Percentiles rank a stretch among this genome's conserved stretches.
These are phyloP conservation scores for Sceliomorpha sp. DNA, from an alignment of 2,888 invertebrate species.

Conservation along the genomic window DNA sequence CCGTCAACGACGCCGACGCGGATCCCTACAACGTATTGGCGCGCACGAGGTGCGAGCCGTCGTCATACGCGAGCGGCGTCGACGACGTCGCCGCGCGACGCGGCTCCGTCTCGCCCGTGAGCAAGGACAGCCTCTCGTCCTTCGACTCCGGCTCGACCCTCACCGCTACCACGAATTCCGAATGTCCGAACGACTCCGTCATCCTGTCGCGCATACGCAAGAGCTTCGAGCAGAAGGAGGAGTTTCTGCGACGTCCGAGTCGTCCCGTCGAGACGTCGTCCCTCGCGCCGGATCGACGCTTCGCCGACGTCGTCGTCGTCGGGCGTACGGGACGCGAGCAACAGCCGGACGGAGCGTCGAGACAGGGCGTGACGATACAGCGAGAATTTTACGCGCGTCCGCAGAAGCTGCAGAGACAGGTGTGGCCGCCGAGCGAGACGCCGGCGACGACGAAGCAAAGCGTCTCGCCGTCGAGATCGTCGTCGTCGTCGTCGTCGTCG, in stretches of 20 bases:
- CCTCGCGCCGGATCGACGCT: constrained; percentile 77
- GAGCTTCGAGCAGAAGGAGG: constrained; percentile 94
- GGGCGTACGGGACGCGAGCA: too few species aligned
- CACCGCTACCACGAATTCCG: constrained; percentile 82
- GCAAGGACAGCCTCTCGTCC: constrained; percentile 86
- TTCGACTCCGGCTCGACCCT: constrained; percentile 86
- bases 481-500: background rate
- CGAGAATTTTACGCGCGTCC: constrained; percentile 90
- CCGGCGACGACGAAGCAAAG: constrained; percentile 48
- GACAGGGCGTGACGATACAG: constrained; percentile 83
- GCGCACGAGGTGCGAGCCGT: constrained; percentile 57
- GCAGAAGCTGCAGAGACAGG: constrained; percentile 86
- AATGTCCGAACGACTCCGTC: constrained; percentile 85
- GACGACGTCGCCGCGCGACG: constrained; percentile 80
- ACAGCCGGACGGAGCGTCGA: too few species aligned
- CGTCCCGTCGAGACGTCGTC: constrained; percentile 85
- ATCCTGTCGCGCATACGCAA: constrained; percentile 89
- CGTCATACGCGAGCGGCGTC: too few species aligned
- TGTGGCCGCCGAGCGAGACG: constrained; percentile 85
- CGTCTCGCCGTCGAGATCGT: constrained; percentile 10
- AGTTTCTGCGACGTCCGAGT: constrained; percentile 89
- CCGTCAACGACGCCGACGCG: constrained; percentile 64
- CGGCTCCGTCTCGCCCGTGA: constrained; percentile 84
- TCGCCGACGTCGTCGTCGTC: constrained; percentile 14
- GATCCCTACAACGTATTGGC: constrained; percentile 62